Evolutionary conservation across 2,113 vertebrate genomes (phyloP), one percentile per base, ranked within the genome.

Genomic region (Chaetodon auriga): DNA sequence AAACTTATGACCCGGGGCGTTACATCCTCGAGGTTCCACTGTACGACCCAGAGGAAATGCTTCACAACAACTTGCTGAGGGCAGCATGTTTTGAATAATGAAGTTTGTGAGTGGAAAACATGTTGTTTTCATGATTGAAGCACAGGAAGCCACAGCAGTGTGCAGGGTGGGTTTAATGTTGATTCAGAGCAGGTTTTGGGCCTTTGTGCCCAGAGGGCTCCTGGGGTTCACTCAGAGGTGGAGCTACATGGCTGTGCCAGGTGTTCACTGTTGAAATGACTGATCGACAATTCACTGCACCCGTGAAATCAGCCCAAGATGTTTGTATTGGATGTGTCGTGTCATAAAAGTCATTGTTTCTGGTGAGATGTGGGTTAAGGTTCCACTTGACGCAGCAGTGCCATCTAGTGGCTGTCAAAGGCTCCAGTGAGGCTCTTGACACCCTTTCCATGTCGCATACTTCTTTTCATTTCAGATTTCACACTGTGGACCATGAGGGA

Each of bases 1-100:
- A 87, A 87, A 90, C 86, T 55, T 38, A 18, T 65, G 75, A 85
- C 83, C 89, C 7, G 21, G 48, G 55, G 87, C 68, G 9, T 18
- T 65, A 18, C 35, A 35, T 71, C 68, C 19, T 55, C 2, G 5
- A 55, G 75, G 72, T 65, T 48, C 62, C 81, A 43, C 68, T 49
- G 6, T 1, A 7, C 23, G 65, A 25, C 62, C 25, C 58, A 68
- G 11, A 78, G 46, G 71, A 55, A 80, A 78, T 45, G 57, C 55
- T 55, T 1, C 43, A 30, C 60, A 54, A 36, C 51, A 36, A 58
- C 73, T 57, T 54, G 77, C 81, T 83, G 83, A 88, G 16, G 19
- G 66, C 71, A 25, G 76, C 66, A 7, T 16, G 18, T 54, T 86
- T 57, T 81, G 58, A 91, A 84, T 86, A 72, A 83, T 79, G 65